Conservation (phyloP, 2,113 vertebrate species). For the Prochilodus magdalenae region DNA sequence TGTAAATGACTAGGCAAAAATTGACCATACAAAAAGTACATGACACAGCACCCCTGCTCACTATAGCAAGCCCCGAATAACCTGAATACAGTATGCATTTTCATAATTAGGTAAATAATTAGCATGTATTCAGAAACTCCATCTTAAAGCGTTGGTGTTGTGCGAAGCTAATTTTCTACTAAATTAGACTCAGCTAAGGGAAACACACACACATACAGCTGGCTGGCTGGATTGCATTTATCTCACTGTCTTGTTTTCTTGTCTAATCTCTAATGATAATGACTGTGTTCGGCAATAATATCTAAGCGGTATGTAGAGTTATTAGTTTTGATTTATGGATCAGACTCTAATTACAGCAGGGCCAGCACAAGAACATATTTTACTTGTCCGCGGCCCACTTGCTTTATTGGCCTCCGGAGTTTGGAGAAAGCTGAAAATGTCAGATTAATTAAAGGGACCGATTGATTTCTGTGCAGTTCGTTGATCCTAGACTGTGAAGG, state of each 20-base stretch:
- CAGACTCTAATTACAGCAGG: neutral
- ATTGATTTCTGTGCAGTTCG: slow-evolving; percentile 54
- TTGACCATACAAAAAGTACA: neutral
- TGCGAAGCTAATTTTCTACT: slow-evolving; percentile 70
- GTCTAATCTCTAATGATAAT: slow-evolving; percentile 59
- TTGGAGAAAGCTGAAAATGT: slow-evolving; percentile 68
- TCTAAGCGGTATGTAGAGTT: slow-evolving; percentile 17
- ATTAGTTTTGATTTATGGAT: slow-evolving; percentile 34
- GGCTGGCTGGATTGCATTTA: slow-evolving; percentile 21
- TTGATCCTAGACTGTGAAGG: slow-evolving; percentile 29
- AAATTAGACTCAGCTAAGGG: slow-evolving; percentile 68
- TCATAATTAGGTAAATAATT: slow-evolving; percentile 60
- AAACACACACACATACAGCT: slow-evolving; percentile 4
- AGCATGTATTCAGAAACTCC: slow-evolving; percentile 68
- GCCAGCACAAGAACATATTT: slow-evolving; percentile 4
- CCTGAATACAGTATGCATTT: neutral
- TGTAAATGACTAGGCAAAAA: too few species aligned
- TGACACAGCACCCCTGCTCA: neutral
- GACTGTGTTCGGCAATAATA: slow-evolving; percentile 43
- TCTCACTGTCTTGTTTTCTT: slow-evolving; percentile 56
- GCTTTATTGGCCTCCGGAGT: slow-evolving; percentile 54
- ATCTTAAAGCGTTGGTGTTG: slow-evolving; percentile 62
- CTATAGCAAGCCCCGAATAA: neutral
- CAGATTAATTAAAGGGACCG: slow-evolving; percentile 56
- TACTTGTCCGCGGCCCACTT: slow-evolving; percentile 23